Base-by-base conservation (phyloP, 2,888 invertebrate genomes). In the Drosophila leonis region DNA sequence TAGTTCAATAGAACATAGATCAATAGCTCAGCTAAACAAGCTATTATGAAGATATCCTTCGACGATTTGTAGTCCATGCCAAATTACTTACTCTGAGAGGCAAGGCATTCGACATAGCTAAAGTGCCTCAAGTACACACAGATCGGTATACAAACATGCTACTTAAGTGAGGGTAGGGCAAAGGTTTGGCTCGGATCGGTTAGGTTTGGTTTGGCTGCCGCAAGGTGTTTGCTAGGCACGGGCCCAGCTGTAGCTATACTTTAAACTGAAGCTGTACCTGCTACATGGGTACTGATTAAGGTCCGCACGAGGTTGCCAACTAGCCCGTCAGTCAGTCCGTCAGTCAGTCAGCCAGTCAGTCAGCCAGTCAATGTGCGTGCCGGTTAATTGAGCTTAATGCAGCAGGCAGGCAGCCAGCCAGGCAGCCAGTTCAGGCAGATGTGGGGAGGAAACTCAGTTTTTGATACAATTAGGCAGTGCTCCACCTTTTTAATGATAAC, bases 371-470 rank as follows among this genome's bases (percentile, higher is more conserved):
- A 33, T 35, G 70, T 87, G 88, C 85, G 85, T 83, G 83, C 71
- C 49, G 65, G 67, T 68, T 88, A 83, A 88, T 83, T 83, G 83
- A 77, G 75, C 80, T 82, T 75, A 77, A 85, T 84, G 72, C 77
- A 44, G 59, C 70, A 64, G 44, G 31, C 41, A 54, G 33, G 55
- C 68, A 57, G 42, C 29, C 39, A 49, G 31, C 31, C 37, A 56
- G 7, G 10, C 9, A 48, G 4, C 8, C 5, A 9, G 39, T n/a
- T n/a, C 9, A 15, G 27, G 15, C 46, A 15, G 46, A 9, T 27
- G 27, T 46, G 15, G 27, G 27, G 27, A 46, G 48, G 13, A 42
- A 46, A 44, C 24, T 48, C 57, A 12, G 52, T 48, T 66, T 60
- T 66, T 62, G 44, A 59, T 75, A 84, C 82, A 82, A 81, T 82